These are phyloP conservation scores for Distichodus sexfasciatus DNA, from an alignment of 2,797 vertebrate genomes.

Conservation along the genomic window DNA sequence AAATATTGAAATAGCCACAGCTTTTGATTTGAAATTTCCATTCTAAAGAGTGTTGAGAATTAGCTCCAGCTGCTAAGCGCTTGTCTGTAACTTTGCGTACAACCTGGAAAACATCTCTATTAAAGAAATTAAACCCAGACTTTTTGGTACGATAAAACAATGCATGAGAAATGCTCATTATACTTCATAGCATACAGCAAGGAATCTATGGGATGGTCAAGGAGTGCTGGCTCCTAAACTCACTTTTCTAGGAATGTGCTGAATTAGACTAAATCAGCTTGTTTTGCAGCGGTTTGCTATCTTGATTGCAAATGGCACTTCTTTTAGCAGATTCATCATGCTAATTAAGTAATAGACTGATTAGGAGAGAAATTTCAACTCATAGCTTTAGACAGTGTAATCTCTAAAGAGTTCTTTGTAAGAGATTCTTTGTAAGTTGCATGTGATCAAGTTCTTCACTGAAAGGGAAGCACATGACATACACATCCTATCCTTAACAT, in stretches of 20 bases:
- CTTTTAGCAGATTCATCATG: neutral
- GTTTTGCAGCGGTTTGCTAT: no score
- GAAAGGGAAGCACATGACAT: neutral
- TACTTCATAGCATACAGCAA: no score
- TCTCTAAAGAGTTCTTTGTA: neutral
- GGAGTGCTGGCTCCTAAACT: no score
- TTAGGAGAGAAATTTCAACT: neutral
- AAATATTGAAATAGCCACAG: conserved; percentile 9
- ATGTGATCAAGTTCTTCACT: neutral
- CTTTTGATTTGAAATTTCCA: neutral
- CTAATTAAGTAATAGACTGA: neutral
- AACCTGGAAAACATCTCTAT: no score
- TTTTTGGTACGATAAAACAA: no score
- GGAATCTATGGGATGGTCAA: no score
- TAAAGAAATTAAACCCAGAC: no score
- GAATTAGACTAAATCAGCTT: no score
- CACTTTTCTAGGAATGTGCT: no score
- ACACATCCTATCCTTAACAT: neutral
- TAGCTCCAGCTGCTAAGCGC: neutral
- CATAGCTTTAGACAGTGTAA: neutral
- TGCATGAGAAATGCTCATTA: no score
- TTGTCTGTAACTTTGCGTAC: neutral
- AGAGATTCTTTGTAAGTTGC: no score
- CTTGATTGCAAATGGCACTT: no score
- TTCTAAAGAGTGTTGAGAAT: neutral